Evolutionary conservation across 2,113 vertebrate species (phyloP), one percentile per base, ranked within the genome.

Genomic region (Toxostoma redivivum): DNA sequence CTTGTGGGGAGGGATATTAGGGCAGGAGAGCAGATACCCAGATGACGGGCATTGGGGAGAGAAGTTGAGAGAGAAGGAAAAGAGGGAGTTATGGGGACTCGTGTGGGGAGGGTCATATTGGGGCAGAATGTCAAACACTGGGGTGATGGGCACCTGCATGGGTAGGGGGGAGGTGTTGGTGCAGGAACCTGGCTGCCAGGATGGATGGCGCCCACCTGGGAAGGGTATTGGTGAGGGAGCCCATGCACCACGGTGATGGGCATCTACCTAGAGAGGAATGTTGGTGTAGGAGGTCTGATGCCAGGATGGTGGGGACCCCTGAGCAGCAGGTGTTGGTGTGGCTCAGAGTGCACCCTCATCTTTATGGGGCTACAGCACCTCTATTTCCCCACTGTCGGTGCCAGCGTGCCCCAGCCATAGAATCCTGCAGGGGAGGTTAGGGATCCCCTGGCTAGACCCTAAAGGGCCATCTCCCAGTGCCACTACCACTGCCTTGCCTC

Each of bases 301-400:
- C 33, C 40, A 42, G 64, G 25, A 56, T 2, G 5, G 10, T 69
- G 56, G 47, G 42, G 35, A 77, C 27, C n/a, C 20, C 8, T 30
- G 47, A 64, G 35, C 50, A 72, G 35, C 0, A 0, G 3, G 17
- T 50, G 25, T 72, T 88, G 42, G 31, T 31, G 31, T 48, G n/a
- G 47, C 24, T 53, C 8, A 3, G 73, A 37, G 20, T 61, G 47
- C 44, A 30, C 21, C 8, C 13, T 45, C 35, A 54, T 2, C 24
- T 57, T 51, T 44, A 16, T 67, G 19, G 19, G 45, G 14, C 4
- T 58, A 21, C 50, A 58, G 45, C 38, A 30, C 3, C 6, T 11
- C 25, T 0, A 0, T 45, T 45, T 27, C 18, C 20, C 28, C 25
- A 18, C 33, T 51, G 24, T 37, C 0, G 0, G 12, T n/a, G 47